Evolutionary conservation across 2,797 vertebrate species (phyloP), one percentile per base, ranked within the genome.

Genomic region (Coendou prehensilis): DNA sequence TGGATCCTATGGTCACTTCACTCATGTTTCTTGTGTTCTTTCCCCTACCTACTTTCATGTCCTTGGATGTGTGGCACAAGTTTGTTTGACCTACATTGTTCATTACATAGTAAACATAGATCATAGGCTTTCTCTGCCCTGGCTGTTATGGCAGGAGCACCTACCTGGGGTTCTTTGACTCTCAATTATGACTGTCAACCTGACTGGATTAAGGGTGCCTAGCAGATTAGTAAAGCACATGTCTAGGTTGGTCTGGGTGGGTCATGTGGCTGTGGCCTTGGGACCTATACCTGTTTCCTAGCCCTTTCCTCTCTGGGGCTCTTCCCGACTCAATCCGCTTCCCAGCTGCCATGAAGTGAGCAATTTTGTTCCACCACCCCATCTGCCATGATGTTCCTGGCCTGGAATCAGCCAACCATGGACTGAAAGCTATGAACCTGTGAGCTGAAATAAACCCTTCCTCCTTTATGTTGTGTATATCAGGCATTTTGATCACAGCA

Each of bases 111-210:
- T 95, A n/a, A n/a, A 2, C 30, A n/a, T 69, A 57, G 15, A 28
- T 47, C 20, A 52, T 76, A 76, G 71, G 71, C 33, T 88, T 96
- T 91, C n/a, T 83, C 54, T 81, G 45, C 45, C 20, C 71, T 93
- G 90, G 30, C 18, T 64, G 14, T 80, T 64, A 18, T 15, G 37
- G 8, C 9, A 33, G 14, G 18, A 59, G 0, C 33, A 22, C 57
- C 57, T 85, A 17, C 54, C 78, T 91, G 37, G 26, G 18, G 17
- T 33, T 78, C 50, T 52, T 50, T 79, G 76, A 20, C 50, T 78
- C 26, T 79, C 30, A 54, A 8, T 17, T 50, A 54, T 33, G 30
- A 54, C 11, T 54, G 30, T 79, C 76, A 54, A n/a, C 47, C 30
- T 79, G 75, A 78, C 75, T 78, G 28, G 47, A 52, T 78, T 52